phyloP scores from a whole-genome alignment of 2,888 invertebrate species.

The Invenusta paracnida region DNA sequence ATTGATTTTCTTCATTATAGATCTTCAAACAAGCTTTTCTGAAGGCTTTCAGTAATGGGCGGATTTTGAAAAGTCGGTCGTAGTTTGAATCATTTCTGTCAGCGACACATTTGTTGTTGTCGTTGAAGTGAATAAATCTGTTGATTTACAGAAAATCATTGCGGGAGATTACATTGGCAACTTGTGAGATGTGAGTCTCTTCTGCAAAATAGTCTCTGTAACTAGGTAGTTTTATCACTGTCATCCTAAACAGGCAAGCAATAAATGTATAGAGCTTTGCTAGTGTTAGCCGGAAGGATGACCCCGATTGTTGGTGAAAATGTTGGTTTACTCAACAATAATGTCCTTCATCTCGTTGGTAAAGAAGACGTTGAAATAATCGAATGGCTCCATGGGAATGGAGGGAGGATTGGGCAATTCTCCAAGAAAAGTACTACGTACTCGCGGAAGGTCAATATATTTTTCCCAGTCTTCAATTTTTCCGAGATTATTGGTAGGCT shows the following conservation, averaged over 20 bases:
- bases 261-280: background rate
- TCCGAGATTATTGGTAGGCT: background rate
- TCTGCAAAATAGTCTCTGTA: background rate
- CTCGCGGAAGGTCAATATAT: background rate
- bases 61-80: conserved; percentile 45
- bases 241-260: background rate
- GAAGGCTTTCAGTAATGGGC: conserved; percentile 44
- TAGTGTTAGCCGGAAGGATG: conserved; percentile 18
- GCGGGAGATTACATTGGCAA: conserved; percentile 26
- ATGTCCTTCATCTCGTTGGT: background rate
- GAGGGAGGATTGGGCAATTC: background rate
- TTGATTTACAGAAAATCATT: conserved; percentile 21
- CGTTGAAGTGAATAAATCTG: conserved; percentile 46
- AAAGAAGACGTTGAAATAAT: conserved; percentile 30
- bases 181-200: conserved; percentile 1
- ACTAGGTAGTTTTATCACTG: conserved; percentile 19
- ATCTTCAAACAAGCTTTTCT: conserved; percentile 38
- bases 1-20: conserved; percentile 37
- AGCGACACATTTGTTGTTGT: conserved; percentile 42
- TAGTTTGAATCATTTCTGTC: conserved; percentile 36
- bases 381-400: conserved; percentile 15
- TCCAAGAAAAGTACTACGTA: background rate
- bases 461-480: background rate
- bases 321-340: conserved; percentile 1
- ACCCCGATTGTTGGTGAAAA: background rate